Evolutionary conservation across 1,140 invertebrate genomes (phyloP), one percentile per base, ranked within the genome.

Genomic region (Drosophila subpulchrella): DNA sequence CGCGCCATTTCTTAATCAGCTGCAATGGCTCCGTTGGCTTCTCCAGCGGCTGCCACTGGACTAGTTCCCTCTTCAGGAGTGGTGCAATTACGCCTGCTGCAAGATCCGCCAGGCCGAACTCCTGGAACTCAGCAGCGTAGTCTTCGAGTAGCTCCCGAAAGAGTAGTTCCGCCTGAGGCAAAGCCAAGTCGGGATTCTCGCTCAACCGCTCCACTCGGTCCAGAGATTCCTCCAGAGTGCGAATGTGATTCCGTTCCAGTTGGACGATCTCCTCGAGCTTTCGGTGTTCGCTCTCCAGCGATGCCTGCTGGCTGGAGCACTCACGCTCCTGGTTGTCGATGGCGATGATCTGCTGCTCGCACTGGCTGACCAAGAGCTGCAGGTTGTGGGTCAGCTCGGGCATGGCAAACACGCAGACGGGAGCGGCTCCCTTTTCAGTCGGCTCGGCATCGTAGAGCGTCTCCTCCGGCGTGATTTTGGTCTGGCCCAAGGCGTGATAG

Each of bases 351-450:
- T 98, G 96, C 93, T 99, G 97, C 93, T 99, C 98, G 67, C 97
- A 97, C 93, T 97, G 96, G 63, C 98, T 97, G 4, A 99, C 96
- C 42, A 99, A 93, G 13, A 99, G 93, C 90, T 98, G 96, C 13
- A 99, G 93, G 93, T 99, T 99, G 90, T 99, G 97, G 24, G 95
- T 94, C 2, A 99, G 94, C 93, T 99, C 98, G 0, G 98, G 98
- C 63, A 99, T 88, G 5, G 94, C 92, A 91, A 97, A 97, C 6
- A 75, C 70, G 0, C 60, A 50, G 5, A 41, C 44, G 8, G 81
- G 17, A 93, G 91, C 72, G 94, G 94, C 61, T 94, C 94, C 60
- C 96, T 95, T 54, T 95, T 92, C 44, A 0, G 20, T 12, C 0
- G 53, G 15, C 1, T 84, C 77, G 75, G 95, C 93, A 75, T 95